phyloP scores from a whole-genome alignment of 2,888 invertebrate species.

The Synanthedon formicaeformis region DNA sequence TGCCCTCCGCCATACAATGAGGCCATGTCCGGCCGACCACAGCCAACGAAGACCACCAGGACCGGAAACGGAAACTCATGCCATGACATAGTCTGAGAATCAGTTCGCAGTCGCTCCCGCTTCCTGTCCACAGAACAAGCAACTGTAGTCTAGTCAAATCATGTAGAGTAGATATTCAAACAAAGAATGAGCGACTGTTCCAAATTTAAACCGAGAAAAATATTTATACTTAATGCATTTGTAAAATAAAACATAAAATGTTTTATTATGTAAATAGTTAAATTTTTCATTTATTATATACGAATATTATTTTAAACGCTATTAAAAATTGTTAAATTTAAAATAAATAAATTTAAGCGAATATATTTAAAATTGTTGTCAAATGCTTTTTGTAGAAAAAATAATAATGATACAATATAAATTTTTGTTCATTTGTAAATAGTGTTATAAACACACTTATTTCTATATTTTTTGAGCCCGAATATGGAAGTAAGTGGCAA shows the following conservation, averaged over 20 bases:
- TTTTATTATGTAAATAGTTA: neutral
- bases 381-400: neutral
- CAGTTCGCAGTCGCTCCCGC: conserved; percentile 44
- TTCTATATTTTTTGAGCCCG: conserved; percentile 23
- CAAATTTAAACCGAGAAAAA: neutral
- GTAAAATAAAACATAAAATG: neutral
- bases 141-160: conserved; percentile 33
- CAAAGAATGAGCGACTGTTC: neutral
- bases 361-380: neutral
- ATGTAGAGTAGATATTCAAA: neutral
- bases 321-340: neutral
- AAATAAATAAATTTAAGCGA: neutral
- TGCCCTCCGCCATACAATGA: conserved; percentile 64
- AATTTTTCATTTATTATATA: neutral
- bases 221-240: neutral
- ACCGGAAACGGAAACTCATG: conserved; percentile 78
- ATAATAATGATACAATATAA: neutral
- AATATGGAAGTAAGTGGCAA: conserved; percentile 16
- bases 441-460: conserved; percentile 7
- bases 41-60: conserved; percentile 76
- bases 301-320: too few relatives aligned
- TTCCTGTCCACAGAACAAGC: conserved; percentile 30
- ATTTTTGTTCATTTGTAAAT: neutral
- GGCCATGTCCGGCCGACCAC: conserved; percentile 55
- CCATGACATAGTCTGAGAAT: conserved; percentile 67